Conservation (phyloP, 1,140 invertebrate species). For the Cydia pomonella region DNA sequence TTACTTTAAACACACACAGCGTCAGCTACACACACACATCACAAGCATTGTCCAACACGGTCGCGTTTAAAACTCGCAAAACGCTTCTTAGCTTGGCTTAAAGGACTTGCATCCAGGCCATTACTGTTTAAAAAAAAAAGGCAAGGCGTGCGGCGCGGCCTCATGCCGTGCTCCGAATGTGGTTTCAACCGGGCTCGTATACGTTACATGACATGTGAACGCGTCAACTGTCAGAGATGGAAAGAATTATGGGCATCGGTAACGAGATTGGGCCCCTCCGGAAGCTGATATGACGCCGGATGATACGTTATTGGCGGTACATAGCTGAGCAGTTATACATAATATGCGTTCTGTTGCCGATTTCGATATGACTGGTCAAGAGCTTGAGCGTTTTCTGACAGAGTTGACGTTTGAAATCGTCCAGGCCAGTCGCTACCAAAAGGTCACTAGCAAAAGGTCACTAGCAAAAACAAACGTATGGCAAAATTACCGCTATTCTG, state of each 20-base stretch:
- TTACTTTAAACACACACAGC: constrained; percentile 14
- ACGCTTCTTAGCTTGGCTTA: constrained; percentile 47
- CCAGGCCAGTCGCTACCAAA: no score
- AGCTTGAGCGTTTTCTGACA: no score
- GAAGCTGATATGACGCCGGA: constrained; percentile 37
- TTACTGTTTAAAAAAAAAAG: constrained; percentile 35
- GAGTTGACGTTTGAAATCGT: no score
- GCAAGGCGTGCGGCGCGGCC: constrained; percentile 59
- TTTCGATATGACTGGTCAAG: neutral
- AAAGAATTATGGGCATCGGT: constrained; percentile 54
- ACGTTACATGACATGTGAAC: constrained; percentile 59
- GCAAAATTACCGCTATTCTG: no score
- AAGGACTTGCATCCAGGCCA: constrained; percentile 41
- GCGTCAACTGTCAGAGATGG: constrained; percentile 50
- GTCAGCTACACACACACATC: constrained; percentile 24
- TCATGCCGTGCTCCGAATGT: constrained; percentile 67
- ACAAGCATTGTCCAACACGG: constrained; percentile 24
- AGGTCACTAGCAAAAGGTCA: no score
- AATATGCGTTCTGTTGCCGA: neutral
- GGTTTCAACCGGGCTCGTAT: constrained; percentile 47
- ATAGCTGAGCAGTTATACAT: constrained; percentile 2
- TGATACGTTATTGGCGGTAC: constrained; percentile 1
- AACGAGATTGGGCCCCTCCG: constrained; percentile 43
- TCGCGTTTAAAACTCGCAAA: constrained; percentile 37
- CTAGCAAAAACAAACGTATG: no score